phyloP scores from a whole-genome alignment of 2,797 vertebrate genomes.

The Scomberomorus guttatus region DNA sequence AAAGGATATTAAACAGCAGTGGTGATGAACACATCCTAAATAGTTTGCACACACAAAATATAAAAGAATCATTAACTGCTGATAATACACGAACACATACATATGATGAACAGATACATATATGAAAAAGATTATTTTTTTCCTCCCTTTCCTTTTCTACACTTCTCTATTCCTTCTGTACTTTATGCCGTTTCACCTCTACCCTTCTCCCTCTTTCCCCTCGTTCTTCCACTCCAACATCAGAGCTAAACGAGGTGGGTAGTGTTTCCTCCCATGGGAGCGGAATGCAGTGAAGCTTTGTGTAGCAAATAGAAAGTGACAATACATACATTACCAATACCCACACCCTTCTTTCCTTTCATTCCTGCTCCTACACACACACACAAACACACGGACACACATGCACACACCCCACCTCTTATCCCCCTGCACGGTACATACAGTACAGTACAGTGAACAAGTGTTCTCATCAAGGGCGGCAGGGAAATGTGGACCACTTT shows the following conservation, averaged over 20 bases:
- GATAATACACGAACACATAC: neutral
- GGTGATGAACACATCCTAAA: neutral
- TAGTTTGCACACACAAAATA: conserved; percentile 6
- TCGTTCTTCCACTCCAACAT: conserved; percentile 29
- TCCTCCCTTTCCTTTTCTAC: neutral
- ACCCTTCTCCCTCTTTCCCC: neutral
- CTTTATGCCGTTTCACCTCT: neutral
- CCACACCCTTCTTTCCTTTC: conserved; percentile 50
- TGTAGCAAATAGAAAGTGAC: conserved; percentile 74
- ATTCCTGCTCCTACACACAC: conserved; percentile 7
- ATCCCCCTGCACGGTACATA: conserved; percentile 15
- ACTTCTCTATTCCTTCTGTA: neutral
- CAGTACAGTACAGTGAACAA: conserved; percentile 8
- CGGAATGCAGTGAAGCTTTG: conserved; percentile 47
- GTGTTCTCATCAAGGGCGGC: conserved; percentile 28
- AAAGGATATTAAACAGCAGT: conserved; percentile 17
- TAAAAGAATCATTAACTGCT: neutral
- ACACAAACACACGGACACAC: conserved; percentile 6
- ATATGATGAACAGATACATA: neutral
- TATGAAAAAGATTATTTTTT: neutral
- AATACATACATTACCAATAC: conserved; percentile 76
- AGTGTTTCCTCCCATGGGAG: conserved; percentile 63
- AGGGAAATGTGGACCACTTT: conserved; percentile 34
- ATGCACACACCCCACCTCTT: conserved; percentile 14
- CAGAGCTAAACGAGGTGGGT: conserved; percentile 48